Evolutionary conservation across 2,888 invertebrate species (phyloP).

Genomic region (Drosophila neotestacea): DNA sequence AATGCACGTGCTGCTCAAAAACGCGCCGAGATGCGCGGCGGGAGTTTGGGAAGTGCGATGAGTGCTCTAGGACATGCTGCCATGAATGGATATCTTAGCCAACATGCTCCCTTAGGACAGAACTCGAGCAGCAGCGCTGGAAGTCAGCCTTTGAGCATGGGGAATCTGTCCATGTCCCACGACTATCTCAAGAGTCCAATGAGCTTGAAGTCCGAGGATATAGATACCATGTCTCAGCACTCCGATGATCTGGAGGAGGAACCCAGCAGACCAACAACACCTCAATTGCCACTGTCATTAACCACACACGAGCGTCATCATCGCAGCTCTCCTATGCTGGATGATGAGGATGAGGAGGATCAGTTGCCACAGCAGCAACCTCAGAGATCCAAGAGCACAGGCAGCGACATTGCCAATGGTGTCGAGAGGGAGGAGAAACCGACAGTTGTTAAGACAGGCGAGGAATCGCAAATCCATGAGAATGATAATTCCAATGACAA

Average conservation of each 20-base stretch:
- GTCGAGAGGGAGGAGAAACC: conserved; percentile 61
- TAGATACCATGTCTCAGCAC: conserved; percentile 89
- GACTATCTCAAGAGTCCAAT: conserved; percentile 89
- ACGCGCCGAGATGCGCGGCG: conserved; percentile 92
- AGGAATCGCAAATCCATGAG: conserved; percentile 32
- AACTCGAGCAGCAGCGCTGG: conserved; percentile 81
- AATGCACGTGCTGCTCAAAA: conserved; percentile 98
- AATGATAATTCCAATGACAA: conserved; percentile 52
- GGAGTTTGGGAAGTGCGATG: conserved; percentile 78
- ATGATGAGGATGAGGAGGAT: conserved; percentile 69
- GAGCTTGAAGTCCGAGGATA: conserved; percentile 87
- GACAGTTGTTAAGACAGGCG: conserved; percentile 23
- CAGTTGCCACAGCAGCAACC: conserved; percentile 29
- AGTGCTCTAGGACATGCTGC: conserved; percentile 82
- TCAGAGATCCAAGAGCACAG: conserved; percentile 54
- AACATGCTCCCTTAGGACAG: conserved; percentile 82
- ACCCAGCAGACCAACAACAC: conserved; percentile 88
- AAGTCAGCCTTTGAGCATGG: conserved; percentile 77
- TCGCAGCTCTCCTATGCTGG: conserved; percentile 74
- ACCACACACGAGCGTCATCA: conserved; percentile 87
- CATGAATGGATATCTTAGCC: conserved; percentile 84
- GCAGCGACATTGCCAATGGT: conserved; percentile 64
- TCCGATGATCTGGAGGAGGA: conserved; percentile 89
- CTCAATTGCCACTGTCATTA: conserved; percentile 90
- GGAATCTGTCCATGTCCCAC: conserved; percentile 87